A percentile compares a stretch with the other conserved stretches of the same genome.
Conservation (phyloP, 2,888 invertebrate genomes). For the Synanthedon myopaeformis region DNA sequence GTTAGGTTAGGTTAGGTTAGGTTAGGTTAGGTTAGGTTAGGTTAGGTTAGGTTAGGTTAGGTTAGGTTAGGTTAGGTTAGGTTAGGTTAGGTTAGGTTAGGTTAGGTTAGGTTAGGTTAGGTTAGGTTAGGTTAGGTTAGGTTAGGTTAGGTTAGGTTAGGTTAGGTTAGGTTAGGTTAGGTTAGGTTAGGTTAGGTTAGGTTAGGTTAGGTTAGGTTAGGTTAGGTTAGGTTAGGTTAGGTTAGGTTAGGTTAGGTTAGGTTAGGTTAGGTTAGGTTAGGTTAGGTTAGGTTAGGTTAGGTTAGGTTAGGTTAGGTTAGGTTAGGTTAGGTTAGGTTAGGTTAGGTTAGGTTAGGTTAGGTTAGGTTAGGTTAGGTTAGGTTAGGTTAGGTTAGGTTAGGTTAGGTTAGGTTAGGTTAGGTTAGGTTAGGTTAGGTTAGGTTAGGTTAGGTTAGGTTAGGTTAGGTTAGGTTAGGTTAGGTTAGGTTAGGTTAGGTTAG, state of each 20-base stretch:
- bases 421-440: slow-evolving; percentile 12
- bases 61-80: slow-evolving; percentile 7
- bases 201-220: slow-evolving; percentile 2
- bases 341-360: slow-evolving; percentile 3
- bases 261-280: not conserved
- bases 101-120: slow-evolving; percentile 7
- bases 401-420: slow-evolving; percentile 2
- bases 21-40: slow-evolving; percentile 12
- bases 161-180: slow-evolving; percentile 2
- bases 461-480: not conserved
- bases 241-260: slow-evolving; percentile 1
- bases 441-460: slow-evolving; percentile 2
- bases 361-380: slow-evolving; percentile 4
- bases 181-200: slow-evolving; percentile 2
- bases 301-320: slow-evolving; percentile 1
- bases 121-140: slow-evolving; percentile 7
- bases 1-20: slow-evolving; percentile 10
- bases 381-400: not conserved
- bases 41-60: slow-evolving; percentile 10
- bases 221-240: slow-evolving; percentile 2
- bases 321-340: slow-evolving; percentile 2
- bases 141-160: slow-evolving; percentile 4
- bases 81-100: not conserved
- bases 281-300: slow-evolving; percentile 1
- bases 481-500: slow-evolving; percentile 7